Evolutionary conservation across 2,888 invertebrate species (phyloP).

Genomic region (Drosophila acutilabella): DNA sequence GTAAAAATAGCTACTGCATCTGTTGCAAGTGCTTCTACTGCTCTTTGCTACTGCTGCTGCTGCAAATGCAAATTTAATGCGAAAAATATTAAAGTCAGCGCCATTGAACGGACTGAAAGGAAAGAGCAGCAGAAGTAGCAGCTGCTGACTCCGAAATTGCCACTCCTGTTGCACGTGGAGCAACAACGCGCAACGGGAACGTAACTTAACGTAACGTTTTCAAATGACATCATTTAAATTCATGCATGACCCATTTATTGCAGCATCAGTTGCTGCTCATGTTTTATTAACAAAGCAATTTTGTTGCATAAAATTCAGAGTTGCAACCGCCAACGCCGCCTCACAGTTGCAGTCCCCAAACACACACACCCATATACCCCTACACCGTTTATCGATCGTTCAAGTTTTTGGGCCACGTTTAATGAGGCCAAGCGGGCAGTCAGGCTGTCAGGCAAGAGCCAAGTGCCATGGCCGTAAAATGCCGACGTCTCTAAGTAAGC

Average conservation of each 20-base stretch:
- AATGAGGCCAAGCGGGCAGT: conserved; percentile 43
- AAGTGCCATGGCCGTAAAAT: conserved; percentile 46
- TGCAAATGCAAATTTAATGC: conserved; percentile 76
- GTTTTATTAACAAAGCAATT: conserved; percentile 78
- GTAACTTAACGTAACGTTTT: conserved; percentile 14
- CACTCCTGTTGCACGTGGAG: conserved; percentile 28
- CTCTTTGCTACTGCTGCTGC: conserved; percentile 27
- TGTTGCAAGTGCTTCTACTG: conserved; percentile 26
- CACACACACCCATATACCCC: not conserved
- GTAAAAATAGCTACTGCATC: conserved; percentile 30
- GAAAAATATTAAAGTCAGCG: conserved; percentile 53
- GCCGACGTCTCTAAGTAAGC: conserved; percentile 37
- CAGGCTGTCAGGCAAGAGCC: conserved; percentile 27
- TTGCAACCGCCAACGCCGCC: conserved; percentile 24
- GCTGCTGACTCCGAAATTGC: conserved; percentile 14
- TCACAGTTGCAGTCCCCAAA: conserved; percentile 27
- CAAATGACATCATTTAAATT: conserved; percentile 82
- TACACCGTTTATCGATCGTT: conserved; percentile 46
- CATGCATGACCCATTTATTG: conserved; percentile 80
- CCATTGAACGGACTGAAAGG: conserved; percentile 44
- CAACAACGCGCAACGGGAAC: conserved; percentile 31
- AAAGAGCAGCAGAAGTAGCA: conserved; percentile 30
- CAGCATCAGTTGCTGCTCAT: conserved; percentile 51
- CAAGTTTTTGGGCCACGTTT: conserved; percentile 38
- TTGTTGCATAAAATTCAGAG: conserved; percentile 69